Base-by-base conservation (phyloP, 2,113 vertebrate species). In the Microcebus jonahi region DNA sequence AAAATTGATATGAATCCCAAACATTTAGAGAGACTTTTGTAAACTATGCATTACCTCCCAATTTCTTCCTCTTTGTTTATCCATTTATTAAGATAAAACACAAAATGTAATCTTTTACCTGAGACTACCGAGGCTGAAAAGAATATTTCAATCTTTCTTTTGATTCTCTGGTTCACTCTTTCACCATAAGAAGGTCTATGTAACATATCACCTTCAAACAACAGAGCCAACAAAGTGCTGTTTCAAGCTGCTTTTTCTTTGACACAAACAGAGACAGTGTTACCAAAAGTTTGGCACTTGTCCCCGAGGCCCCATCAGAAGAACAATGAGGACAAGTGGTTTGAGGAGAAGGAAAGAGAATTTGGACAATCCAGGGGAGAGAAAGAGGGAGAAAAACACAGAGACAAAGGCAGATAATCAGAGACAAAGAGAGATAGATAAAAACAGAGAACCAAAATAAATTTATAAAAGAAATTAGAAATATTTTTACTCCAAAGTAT, bases 71-170 rank as follows among this genome's bases (percentile, higher is more conserved):
- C 3, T 76, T 84, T 95, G 23, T 61, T 82, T 87, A 81, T 65
- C 45, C 17, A 88, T 94, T 95, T 90, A 73, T 98, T 68, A 71
- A 82, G 15, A 70, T 20, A 67, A 87, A 90, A 45, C 4, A 59
- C 39, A 25, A 65, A 70, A 13, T 68, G 2, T 48, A 79, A 85
- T 79, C 57, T 48, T 12, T 80, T 82, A 79, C 12, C n/a, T 88
- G 55, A 88, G 21, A 77, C 20, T 8, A 34, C 7, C 73, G 36
- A 95, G 17, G 10, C 75, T 67, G 73, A 61, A 85, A 80, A 73
- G 50, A 92, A 55, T 42, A 65, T 31, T 82, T 94, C 6, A 68
- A 65, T n/a, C 2, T 39, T 88, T 92, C 25, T 6, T 45, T 88
- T 85, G n/a, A 85, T 57, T 3, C 2, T 25, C 21, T 15, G 36